Evolutionary conservation across 2,113 vertebrate genomes (phyloP).

Genomic region (Phrynosoma platyrhinos): DNA sequence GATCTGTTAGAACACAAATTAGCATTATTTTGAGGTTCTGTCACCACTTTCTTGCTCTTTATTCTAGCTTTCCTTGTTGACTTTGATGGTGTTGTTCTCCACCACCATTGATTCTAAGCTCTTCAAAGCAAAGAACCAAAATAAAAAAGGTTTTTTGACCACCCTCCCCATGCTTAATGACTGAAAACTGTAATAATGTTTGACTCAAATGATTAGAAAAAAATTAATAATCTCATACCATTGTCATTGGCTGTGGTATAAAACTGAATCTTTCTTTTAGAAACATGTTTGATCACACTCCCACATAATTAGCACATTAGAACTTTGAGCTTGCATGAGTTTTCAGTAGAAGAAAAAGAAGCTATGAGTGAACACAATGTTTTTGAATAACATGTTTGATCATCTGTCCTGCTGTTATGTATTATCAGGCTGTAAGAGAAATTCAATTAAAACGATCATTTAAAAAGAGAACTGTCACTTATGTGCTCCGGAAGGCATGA

Average conservation of each 20-base stretch:
- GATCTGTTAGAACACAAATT: background rate
- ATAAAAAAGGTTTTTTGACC: background rate
- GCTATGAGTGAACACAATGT: background rate
- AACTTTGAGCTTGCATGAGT: background rate
- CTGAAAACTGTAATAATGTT: background rate
- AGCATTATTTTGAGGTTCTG: background rate
- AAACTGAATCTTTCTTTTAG: background rate
- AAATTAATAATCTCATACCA: background rate
- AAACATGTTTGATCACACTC: constrained; percentile 10
- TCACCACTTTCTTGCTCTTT: background rate
- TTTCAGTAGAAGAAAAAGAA: background rate
- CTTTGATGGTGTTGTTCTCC: background rate
- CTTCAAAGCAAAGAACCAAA: background rate
- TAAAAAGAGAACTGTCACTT: background rate
- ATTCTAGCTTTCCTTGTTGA: background rate
- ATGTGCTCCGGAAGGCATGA: background rate
- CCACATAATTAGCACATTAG: constrained; percentile 20
- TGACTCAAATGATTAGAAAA: background rate
- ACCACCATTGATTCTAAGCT: background rate
- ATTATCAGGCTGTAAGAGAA: background rate
- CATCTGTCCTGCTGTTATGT: background rate
- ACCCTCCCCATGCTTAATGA: background rate
- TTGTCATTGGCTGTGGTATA: background rate
- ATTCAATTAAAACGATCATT: background rate
- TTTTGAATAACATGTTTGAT: background rate